phyloP scores from a whole-genome alignment of 2,797 vertebrate genomes.

The Anguilla obscura region DNA sequence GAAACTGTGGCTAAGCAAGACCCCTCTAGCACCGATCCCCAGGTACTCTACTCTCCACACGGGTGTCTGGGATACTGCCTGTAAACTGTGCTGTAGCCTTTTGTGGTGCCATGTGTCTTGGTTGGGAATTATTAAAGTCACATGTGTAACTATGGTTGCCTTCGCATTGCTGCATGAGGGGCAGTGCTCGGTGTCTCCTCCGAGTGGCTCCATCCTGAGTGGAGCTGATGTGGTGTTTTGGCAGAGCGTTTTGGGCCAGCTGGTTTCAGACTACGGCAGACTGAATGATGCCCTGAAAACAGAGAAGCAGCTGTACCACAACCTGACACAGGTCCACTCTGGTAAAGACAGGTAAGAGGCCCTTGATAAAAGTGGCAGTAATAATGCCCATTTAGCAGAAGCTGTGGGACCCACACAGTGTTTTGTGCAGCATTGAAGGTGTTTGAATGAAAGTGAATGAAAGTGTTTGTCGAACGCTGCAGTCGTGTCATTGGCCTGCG shows the following conservation, averaged over 20 bases:
- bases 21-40: slow-evolving; percentile 61
- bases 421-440: not conserved
- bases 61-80: not conserved
- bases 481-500: not conserved
- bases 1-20: slow-evolving; percentile 70
- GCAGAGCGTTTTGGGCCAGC: slow-evolving; percentile 69
- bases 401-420: not conserved
- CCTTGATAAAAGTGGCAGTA: not conserved
- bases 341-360: slow-evolving; percentile 68
- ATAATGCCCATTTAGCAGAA: not conserved
- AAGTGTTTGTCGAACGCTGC: not conserved
- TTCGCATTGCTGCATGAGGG: not conserved
- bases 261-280: slow-evolving; percentile 66
- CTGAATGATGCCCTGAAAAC: slow-evolving; percentile 74
- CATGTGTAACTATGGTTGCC: not conserved
- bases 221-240: slow-evolving; percentile 23
- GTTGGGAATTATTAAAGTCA: not conserved
- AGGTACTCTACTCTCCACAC: slow-evolving; percentile 56
- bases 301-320: slow-evolving; percentile 74
- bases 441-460: not conserved
- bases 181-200: not conserved
- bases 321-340: slow-evolving; percentile 67
- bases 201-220: not conserved
- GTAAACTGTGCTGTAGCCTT: not conserved
- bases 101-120: not conserved